Evolutionary conservation across 2,888 invertebrate species (phyloP).

Genomic region (Leucozona laternaria): DNA sequence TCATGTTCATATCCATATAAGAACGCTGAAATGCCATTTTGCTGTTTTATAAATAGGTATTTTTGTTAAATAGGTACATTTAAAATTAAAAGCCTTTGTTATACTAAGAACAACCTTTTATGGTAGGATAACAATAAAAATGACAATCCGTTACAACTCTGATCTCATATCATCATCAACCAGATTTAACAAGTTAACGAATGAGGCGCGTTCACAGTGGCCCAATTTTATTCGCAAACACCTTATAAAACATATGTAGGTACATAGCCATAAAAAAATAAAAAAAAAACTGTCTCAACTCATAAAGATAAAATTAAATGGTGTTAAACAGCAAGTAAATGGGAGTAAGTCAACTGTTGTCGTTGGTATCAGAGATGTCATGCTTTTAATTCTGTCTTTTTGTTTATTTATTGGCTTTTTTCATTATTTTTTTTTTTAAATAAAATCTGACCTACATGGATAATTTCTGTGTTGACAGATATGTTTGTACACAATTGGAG

Average conservation of each 20-base stretch:
- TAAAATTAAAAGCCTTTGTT: not conserved
- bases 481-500: slow-evolving; percentile 13
- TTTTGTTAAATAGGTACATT: too few species aligned
- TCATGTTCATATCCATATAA: too few species aligned
- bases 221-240: slow-evolving; percentile 64
- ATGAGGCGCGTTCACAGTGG: slow-evolving; percentile 45
- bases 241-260: slow-evolving; percentile 5
- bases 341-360: slow-evolving; percentile 53
- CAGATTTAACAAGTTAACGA: slow-evolving; percentile 5
- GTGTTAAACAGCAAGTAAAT: slow-evolving; percentile 57
- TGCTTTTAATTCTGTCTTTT: not conserved
- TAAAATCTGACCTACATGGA: slow-evolving; percentile 54
- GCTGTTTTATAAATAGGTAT: too few species aligned
- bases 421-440: not conserved
- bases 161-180: not conserved
- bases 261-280: slow-evolving; percentile 3
- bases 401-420: slow-evolving; percentile 28
- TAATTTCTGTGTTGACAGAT: slow-evolving; percentile 48
- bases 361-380: slow-evolving; percentile 18
- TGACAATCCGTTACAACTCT: not conserved
- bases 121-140: not conserved
- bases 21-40: too few species aligned
- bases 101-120: too few species aligned
- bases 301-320: slow-evolving; percentile 61
- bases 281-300: slow-evolving; percentile 14